Evolutionary conservation across 1,140 invertebrate genomes (phyloP).

Genomic region (Drosophila orosa): DNA sequence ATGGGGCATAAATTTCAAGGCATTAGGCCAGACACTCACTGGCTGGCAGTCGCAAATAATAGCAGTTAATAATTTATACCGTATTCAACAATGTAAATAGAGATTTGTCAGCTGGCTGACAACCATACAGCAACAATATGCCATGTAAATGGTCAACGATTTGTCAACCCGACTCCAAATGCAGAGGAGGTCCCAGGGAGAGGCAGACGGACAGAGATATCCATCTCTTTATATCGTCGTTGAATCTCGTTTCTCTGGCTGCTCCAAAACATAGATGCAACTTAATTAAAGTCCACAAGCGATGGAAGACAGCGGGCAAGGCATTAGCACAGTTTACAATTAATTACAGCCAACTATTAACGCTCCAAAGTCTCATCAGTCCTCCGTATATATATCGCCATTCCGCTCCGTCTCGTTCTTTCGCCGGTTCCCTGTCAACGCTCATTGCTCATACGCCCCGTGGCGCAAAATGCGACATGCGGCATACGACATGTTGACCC

Average conservation of each 20-base stretch:
- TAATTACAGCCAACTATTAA: constrained; percentile 67
- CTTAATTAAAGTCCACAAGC: constrained; percentile 72
- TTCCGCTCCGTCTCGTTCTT: constrained; percentile 24
- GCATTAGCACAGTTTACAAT: constrained; percentile 74
- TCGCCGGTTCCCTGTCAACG: constrained; percentile 51
- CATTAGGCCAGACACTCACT: constrained; percentile 35
- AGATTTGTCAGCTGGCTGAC: constrained; percentile 72
- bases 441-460: constrained; percentile 71
- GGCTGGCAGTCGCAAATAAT: constrained; percentile 54
- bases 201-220: neutral
- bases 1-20: constrained; percentile 64
- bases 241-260: constrained; percentile 46
- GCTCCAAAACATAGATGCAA: constrained; percentile 80
- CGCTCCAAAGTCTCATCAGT: constrained; percentile 33
- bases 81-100: constrained; percentile 75
- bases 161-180: constrained; percentile 56
- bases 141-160: constrained; percentile 77
- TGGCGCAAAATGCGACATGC: constrained; percentile 46
- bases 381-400: neutral
- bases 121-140: constrained; percentile 55
- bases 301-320: constrained; percentile 29
- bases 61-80: constrained; percentile 73
- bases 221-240: constrained; percentile 9
- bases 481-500: constrained; percentile 55
- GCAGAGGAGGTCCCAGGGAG: constrained; percentile 34